A percentile compares a stretch with the other conserved stretches of the same genome.
These are phyloP conservation scores for Helicolenus hilgendorfi DNA, from an alignment of 2,797 vertebrate species.

Conservation along the genomic window DNA sequence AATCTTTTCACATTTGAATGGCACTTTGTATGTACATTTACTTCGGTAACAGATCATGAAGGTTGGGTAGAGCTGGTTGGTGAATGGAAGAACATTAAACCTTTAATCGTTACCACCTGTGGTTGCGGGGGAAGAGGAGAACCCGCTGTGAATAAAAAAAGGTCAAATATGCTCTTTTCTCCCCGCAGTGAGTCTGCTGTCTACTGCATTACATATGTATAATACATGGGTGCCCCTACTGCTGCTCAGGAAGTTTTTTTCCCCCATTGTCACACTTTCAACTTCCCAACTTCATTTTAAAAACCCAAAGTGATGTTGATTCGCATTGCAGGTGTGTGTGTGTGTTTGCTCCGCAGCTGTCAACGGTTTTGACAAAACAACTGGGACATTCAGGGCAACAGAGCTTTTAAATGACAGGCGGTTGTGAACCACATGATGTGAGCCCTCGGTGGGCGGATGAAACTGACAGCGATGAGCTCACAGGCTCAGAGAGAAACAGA, in stretches of 20 bases:
- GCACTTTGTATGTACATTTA: not conserved
- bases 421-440: conserved; percentile 9
- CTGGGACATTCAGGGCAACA: not conserved
- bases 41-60: not conserved
- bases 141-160: not conserved
- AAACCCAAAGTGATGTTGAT: not conserved
- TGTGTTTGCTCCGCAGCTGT: conserved; percentile 23
- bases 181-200: not conserved
- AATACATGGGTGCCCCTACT: not conserved
- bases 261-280: not conserved
- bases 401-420: conserved; percentile 20
- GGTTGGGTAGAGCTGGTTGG: not conserved
- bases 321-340: not conserved
- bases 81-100: not conserved
- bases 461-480: conserved; percentile 1
- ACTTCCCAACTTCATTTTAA: not conserved
- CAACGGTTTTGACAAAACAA: conserved; percentile 32
- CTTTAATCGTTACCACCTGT: not conserved
- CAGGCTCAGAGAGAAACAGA: not conserved
- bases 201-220: not conserved
- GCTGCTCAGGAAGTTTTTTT: not conserved
- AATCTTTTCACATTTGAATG: not conserved
- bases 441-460: conserved; percentile 27
- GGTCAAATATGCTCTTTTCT: not conserved
- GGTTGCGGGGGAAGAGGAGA: not conserved